Conservation (phyloP, 2,888 invertebrate species). For the Drosophila eohydei region DNA sequence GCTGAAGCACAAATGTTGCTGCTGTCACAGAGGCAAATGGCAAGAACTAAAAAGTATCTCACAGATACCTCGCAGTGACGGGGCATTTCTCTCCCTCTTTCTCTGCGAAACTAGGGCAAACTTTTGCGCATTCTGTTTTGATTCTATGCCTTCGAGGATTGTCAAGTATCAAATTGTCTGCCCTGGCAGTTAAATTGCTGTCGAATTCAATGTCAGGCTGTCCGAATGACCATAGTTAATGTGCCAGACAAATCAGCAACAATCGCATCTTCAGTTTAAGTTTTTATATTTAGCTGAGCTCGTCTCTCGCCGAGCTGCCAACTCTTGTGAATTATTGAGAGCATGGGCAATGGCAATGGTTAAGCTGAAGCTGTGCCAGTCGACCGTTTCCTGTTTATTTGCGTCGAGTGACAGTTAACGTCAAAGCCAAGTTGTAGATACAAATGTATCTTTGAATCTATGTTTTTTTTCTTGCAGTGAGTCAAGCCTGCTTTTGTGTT, state of each 20-base stretch:
- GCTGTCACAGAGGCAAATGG: constrained; percentile 17
- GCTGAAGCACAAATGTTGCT: constrained; percentile 12
- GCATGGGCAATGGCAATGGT: constrained; percentile 41
- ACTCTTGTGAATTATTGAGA: constrained; percentile 50
- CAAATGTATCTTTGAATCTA: constrained; percentile 64
- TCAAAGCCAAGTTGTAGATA: constrained; percentile 68
- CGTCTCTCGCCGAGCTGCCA: constrained; percentile 17
- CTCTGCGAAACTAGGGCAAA: constrained; percentile 62
- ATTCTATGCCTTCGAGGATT: constrained; percentile 20
- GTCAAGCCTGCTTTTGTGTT: constrained; percentile 5
- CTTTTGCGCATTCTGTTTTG: constrained; percentile 59
- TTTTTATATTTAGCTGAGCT: no score
- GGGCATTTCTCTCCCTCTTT: neutral
- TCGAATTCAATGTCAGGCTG: constrained; percentile 30
- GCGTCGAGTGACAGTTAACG: constrained; percentile 62
- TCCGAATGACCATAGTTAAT: constrained; percentile 23
- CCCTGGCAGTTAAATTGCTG: constrained; percentile 56
- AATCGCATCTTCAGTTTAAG: constrained; percentile 11
- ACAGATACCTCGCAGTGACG: constrained; percentile 19
- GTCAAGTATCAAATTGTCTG: constrained; percentile 33
- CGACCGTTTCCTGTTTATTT: constrained; percentile 68
- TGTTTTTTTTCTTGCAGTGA: constrained; percentile 31
- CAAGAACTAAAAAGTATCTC: constrained; percentile 13
- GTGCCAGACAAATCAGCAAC: constrained; percentile 29
- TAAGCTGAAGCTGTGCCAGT: constrained; percentile 32